These are phyloP conservation scores for Notodonta dromedarius DNA, from an alignment of 2,888 invertebrate species.

Conservation along the genomic window DNA sequence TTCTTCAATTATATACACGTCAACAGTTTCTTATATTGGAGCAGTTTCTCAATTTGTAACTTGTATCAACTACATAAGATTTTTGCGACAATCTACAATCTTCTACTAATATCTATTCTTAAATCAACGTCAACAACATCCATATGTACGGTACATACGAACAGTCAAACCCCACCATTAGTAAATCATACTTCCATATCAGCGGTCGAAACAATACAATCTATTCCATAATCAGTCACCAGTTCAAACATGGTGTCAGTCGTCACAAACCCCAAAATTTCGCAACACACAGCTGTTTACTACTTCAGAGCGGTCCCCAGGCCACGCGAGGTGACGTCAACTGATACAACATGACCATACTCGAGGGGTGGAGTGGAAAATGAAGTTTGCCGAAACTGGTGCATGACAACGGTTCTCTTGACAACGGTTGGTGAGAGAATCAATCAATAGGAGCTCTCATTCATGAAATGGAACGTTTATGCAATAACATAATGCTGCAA, in stretches of 20 bases:
- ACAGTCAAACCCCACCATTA: background rate
- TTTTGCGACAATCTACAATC: background rate
- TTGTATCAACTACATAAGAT: background rate
- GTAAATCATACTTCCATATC: constrained; percentile 1
- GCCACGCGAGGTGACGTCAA: constrained; percentile 24
- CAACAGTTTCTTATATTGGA: too few relatives aligned
- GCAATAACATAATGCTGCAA: background rate
- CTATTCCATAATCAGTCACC: constrained; percentile 3
- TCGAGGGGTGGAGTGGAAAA: constrained; percentile 21
- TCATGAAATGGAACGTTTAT: background rate
- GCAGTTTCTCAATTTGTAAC: too few relatives aligned
- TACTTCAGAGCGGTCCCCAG: constrained; percentile 25
- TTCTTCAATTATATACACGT: too few relatives aligned
- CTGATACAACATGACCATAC: constrained; percentile 19
- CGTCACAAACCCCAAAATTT: constrained; percentile 7
- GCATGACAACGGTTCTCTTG: constrained; percentile 58
- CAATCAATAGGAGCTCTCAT: constrained; percentile 40
- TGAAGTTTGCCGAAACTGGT: constrained; percentile 26
- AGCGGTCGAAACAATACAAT: background rate
- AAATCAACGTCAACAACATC: background rate
- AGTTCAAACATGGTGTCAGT: background rate
- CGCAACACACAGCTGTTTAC: constrained; percentile 21
- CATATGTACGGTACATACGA: background rate
- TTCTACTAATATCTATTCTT: background rate
- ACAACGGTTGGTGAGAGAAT: constrained; percentile 49